Evolutionary conservation across 2,797 vertebrate genomes (phyloP).

Genomic region (Carapus acus): DNA sequence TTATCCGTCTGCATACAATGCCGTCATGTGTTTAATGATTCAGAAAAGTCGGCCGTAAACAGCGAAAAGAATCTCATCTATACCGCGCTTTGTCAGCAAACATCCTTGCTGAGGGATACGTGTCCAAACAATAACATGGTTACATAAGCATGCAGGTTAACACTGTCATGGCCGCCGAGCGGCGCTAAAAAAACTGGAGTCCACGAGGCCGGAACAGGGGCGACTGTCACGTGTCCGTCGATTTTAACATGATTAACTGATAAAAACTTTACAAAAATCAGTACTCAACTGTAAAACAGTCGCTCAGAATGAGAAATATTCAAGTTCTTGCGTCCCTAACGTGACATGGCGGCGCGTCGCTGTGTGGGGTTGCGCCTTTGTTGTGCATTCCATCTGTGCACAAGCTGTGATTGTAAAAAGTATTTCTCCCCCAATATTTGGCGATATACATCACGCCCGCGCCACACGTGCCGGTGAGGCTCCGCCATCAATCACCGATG

Average conservation of each 20-base stretch:
- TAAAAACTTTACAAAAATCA: slow-evolving; percentile 32
- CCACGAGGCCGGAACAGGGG: too few relatives aligned
- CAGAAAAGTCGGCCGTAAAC: slow-evolving; percentile 7
- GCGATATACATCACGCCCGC: neutral
- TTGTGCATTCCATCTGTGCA: neutral
- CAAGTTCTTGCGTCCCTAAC: slow-evolving; percentile 24
- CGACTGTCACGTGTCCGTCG: too few relatives aligned
- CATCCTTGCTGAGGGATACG: slow-evolving; percentile 5
- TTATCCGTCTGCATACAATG: slow-evolving; percentile 16
- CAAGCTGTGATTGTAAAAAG: neutral
- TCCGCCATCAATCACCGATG: slow-evolving; percentile 1
- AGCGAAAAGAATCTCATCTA: slow-evolving; percentile 26
- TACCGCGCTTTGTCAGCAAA: slow-evolving; percentile 18
- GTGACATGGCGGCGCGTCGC: slow-evolving; percentile 9
- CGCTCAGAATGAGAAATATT: slow-evolving; percentile 16
- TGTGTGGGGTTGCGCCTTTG: neutral
- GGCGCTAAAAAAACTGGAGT: too few relatives aligned
- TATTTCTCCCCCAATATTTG: neutral
- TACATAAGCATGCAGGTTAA: slow-evolving; percentile 13
- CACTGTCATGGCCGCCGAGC: neutral
- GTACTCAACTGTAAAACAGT: slow-evolving; percentile 34
- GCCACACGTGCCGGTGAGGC: neutral
- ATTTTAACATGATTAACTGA: slow-evolving; percentile 10
- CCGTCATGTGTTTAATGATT: slow-evolving; percentile 13
- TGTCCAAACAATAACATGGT: slow-evolving; percentile 13